Conservation (phyloP, 2,113 vertebrate species). For the Centrocercus urophasianus region DNA sequence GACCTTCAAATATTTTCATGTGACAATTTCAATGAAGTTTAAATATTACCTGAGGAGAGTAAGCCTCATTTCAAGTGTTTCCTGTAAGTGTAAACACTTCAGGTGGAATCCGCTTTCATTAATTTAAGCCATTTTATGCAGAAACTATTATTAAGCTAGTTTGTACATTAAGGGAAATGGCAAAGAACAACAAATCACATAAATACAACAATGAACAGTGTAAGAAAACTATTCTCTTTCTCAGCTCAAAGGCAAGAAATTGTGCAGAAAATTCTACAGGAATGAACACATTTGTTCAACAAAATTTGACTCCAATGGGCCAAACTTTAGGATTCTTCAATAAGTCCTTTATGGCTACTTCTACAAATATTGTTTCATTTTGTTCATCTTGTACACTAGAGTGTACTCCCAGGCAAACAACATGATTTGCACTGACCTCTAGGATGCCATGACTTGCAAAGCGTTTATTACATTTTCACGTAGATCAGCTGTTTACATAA, state of each 20-base stretch:
- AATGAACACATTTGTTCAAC: background rate
- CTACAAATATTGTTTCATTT: background rate
- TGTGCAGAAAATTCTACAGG: background rate
- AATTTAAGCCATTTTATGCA: background rate
- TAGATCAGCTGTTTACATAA: background rate
- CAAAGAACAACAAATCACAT: background rate
- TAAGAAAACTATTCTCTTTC: background rate
- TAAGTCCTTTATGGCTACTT: background rate
- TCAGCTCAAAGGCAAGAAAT: background rate
- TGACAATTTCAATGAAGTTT: background rate
- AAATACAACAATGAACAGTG: background rate
- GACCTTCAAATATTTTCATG: background rate
- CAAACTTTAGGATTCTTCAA: background rate
- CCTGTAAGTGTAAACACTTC: background rate
- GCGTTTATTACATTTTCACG: background rate
- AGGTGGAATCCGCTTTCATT: slow-evolving; percentile 4
- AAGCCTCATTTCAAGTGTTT: background rate
- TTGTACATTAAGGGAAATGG: background rate
- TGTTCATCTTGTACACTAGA: background rate
- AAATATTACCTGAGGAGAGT: slow-evolving; percentile 3
- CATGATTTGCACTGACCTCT: background rate
- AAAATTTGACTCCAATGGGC: background rate
- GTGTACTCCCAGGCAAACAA: background rate
- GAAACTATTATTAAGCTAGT: background rate
- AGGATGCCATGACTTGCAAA: background rate